A percentile compares a stretch with the other conserved stretches of the same genome.
Conservation (phyloP, 2,797 vertebrate genomes). For the Amphiprion clarkii region DNA sequence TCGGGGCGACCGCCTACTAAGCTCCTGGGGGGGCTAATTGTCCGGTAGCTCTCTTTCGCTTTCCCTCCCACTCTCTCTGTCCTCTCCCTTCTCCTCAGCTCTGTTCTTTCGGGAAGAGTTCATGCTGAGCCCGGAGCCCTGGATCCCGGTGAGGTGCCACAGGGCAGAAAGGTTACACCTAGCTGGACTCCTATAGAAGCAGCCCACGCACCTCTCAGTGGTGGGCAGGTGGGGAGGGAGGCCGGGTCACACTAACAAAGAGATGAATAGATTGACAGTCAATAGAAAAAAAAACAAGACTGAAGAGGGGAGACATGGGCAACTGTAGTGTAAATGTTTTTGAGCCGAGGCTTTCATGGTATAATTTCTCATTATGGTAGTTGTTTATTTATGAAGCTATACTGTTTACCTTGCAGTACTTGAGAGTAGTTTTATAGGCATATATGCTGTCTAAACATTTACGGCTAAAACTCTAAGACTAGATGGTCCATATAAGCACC, state of each 20-base stretch:
- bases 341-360: slow-evolving; percentile 1
- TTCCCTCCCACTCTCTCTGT: slow-evolving; percentile 57
- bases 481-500: neutral
- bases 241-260: neutral
- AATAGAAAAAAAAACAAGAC: slow-evolving; percentile 16
- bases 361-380: neutral
- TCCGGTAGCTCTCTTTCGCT: slow-evolving; percentile 59
- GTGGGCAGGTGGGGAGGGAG: neutral
- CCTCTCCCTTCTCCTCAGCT: slow-evolving; percentile 36
- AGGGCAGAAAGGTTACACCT: slow-evolving; percentile 74
- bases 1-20: slow-evolving; percentile 69
- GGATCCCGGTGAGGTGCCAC: slow-evolving; percentile 65
- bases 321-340: slow-evolving; percentile 24
- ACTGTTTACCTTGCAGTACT: neutral
- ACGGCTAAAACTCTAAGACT: neutral
- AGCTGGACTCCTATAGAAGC: slow-evolving; percentile 66
- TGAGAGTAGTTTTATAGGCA: neutral
- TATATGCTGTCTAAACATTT: neutral
- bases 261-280: slow-evolving; percentile 17
- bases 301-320: neutral
- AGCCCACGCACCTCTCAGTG: slow-evolving; percentile 57
- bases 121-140: slow-evolving; percentile 58
- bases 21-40: slow-evolving; percentile 79
- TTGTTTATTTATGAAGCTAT: neutral
- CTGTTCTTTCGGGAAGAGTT: slow-evolving; percentile 47